Percentiles rank a stretch among this genome's conserved stretches.
phyloP scores from a whole-genome alignment of 2,888 invertebrate species.

The Dolomedes plantarius region DNA sequence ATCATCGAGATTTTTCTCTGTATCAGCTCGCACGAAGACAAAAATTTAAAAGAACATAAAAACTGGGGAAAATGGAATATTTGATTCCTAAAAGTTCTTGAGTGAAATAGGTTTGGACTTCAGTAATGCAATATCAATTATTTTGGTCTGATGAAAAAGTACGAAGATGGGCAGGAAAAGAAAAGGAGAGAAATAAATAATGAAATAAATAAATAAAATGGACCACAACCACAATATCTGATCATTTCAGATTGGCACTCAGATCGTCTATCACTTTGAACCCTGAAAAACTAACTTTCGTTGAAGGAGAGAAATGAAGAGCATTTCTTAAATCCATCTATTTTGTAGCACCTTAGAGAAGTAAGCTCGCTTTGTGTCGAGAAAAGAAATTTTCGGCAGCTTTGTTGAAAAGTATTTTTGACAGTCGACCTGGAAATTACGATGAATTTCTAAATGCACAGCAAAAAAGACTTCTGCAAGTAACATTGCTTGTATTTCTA shows the following conservation, averaged over 20 bases:
- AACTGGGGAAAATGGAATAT: too few species aligned
- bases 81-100: too few species aligned
- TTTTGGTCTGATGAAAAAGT: background rate
- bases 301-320: background rate
- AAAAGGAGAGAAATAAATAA: conserved; percentile 63
- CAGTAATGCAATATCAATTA: background rate
- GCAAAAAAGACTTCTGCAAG: too few species aligned
- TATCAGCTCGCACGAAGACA: too few species aligned
- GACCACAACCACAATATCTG: conserved; percentile 62
- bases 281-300: conserved; percentile 29
- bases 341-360: background rate
- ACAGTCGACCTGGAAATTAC: too few species aligned
- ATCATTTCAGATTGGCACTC: conserved; percentile 59
- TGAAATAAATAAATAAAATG: conserved; percentile 67
- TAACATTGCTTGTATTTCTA: too few species aligned
- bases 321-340: background rate
- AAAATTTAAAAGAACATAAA: too few species aligned
- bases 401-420: too few species aligned
- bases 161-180: conserved; percentile 17
- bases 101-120: too few species aligned
- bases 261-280: conserved; percentile 39
- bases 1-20: too few species aligned
- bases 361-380: background rate
- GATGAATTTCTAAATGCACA: too few species aligned
- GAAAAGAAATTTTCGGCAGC: too few species aligned